Base-by-base conservation (phyloP, 2,797 vertebrate genomes). In the Moxostoma hubbsi region DNA sequence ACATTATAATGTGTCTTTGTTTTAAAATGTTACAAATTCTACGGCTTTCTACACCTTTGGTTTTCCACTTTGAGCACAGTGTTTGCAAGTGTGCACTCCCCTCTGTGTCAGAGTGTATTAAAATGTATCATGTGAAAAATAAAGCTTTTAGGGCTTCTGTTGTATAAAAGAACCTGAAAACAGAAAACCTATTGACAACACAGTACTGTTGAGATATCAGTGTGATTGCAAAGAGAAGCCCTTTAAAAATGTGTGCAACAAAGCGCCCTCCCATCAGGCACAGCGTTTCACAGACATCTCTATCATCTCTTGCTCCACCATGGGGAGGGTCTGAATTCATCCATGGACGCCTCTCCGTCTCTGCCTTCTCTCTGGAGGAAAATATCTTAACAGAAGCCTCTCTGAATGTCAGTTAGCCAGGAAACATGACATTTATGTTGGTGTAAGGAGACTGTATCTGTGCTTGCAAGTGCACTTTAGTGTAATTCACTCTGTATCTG, bases 371-470 rank as follows among this genome's bases (percentile, higher is more conserved):
- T 73, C 74, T 9, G 10, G 67, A 24, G 43, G 46, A 69, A 50
- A 36, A n/a, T 49, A 24, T 71, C 57, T 69, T 63, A 75, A 64
- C 75, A 79, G 72, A 72, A 66, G 65, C 69, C 64, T 67, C 68
- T 81, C 66, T 66, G 67, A 50, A 68, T 73, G 67, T 75, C 82
- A 66, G 53, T 15, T n/a, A 54, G 18, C 61, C 47, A 50, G 18
- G 11, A 64, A 66, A 47, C 73, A 64, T 80, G 82, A 47, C 79
- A 81, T 83, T 73, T 76, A 61, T 75, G 76, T 72, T 43, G 49
- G 54, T 58, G 50, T 71, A 80, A 79, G n/a, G 55, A 73, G 81
- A 79, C 72, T 5, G 6, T 75, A 75, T 80, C 81, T 6, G 53
- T 43, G 49, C 45, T 18, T 75, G 71, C 74, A 69, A 65, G 72